Percentiles rank a stretch among this genome's conserved stretches.
phyloP scores from a whole-genome alignment of 2,888 invertebrate genomes.

The Synergus itoensis region DNA sequence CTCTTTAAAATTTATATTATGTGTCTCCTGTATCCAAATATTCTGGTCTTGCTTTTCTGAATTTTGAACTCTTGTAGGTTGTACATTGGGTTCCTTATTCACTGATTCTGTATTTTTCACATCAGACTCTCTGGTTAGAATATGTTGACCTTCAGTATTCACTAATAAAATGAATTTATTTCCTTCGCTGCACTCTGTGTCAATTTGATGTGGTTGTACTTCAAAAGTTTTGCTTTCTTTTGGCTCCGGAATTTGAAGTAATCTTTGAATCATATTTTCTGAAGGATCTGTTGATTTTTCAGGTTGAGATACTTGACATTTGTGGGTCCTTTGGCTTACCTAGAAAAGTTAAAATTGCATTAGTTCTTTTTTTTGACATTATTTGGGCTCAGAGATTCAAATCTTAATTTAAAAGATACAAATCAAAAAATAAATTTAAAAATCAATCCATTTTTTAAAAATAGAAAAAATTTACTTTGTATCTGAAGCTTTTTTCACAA shows the following conservation, averaged over 20 bases:
- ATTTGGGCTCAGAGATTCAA: not conserved
- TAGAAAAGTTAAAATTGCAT: slow-evolving; percentile 63
- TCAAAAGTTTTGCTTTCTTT: slow-evolving; percentile 50
- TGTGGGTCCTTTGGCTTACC: slow-evolving; percentile 91
- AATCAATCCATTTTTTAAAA: not conserved
- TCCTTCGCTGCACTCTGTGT: slow-evolving; percentile 60
- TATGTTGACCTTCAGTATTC: slow-evolving; percentile 69
- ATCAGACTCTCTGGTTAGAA: slow-evolving; percentile 65
- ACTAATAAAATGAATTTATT: slow-evolving; percentile 72
- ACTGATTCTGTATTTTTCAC: not conserved
- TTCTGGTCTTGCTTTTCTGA: slow-evolving; percentile 46
- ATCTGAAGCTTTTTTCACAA: slow-evolving; percentile 90
- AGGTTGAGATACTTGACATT: slow-evolving; percentile 84
- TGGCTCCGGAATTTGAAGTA: slow-evolving; percentile 56
- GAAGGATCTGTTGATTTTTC: slow-evolving; percentile 79
- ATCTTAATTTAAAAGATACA: slow-evolving; percentile 3
- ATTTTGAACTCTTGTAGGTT: slow-evolving; percentile 37
- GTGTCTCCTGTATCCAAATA: slow-evolving; percentile 56
- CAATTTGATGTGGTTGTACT: slow-evolving; percentile 51
- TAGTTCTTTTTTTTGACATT: not conserved
- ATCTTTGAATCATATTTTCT: slow-evolving; percentile 64
- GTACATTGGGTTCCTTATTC: slow-evolving; percentile 45
- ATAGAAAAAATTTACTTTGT: slow-evolving; percentile 81
- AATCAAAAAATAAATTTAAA: slow-evolving; percentile 18
- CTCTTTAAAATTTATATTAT: slow-evolving; percentile 41